Percentiles rank a stretch among this genome's conserved stretches.
phyloP scores from a whole-genome alignment of 2,113 vertebrate species.

The Rhagologus leucostigma region DNA sequence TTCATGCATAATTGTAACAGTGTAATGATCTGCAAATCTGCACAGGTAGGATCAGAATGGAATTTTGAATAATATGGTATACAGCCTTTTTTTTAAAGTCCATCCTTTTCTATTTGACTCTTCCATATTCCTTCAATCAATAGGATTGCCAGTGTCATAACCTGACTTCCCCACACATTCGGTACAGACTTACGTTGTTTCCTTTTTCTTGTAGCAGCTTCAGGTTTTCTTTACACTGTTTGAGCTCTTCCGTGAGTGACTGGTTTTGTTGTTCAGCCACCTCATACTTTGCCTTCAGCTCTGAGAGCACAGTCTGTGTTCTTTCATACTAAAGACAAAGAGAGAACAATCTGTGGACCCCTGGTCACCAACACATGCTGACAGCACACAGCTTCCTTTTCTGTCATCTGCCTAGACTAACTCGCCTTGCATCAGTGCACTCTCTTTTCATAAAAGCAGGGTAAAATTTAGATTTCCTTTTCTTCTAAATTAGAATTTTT shows the following conservation, averaged over 20 bases:
- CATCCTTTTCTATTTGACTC: not conserved
- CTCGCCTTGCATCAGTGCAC: not conserved
- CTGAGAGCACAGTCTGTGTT: conserved; percentile 86
- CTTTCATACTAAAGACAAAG: conserved; percentile 86
- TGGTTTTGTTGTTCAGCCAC: conserved; percentile 90
- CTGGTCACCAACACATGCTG: not conserved
- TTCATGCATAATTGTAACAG: not conserved
- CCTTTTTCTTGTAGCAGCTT: conserved; percentile 94
- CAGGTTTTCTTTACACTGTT: conserved; percentile 91
- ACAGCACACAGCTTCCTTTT: not conserved
- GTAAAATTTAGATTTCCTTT: not conserved
- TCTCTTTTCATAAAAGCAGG: not conserved
- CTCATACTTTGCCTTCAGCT: conserved; percentile 88
- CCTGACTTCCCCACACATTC: not conserved
- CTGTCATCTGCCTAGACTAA: not conserved
- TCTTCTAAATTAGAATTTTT: not conserved
- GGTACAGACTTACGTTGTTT: conserved; percentile 85
- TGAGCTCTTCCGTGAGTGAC: conserved; percentile 89
- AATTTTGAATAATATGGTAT: not conserved
- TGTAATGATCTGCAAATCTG: not conserved
- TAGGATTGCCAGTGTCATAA: not conserved
- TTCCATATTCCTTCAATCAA: not conserved
- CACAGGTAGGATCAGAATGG: not conserved
- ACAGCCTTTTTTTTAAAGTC: not conserved
- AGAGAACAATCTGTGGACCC: conserved; percentile 61